A percentile compares a stretch with the other conserved stretches of the same genome.
Evolutionary conservation across 2,797 vertebrate genomes (phyloP).

Genomic region (Hybognathus amarus): DNA sequence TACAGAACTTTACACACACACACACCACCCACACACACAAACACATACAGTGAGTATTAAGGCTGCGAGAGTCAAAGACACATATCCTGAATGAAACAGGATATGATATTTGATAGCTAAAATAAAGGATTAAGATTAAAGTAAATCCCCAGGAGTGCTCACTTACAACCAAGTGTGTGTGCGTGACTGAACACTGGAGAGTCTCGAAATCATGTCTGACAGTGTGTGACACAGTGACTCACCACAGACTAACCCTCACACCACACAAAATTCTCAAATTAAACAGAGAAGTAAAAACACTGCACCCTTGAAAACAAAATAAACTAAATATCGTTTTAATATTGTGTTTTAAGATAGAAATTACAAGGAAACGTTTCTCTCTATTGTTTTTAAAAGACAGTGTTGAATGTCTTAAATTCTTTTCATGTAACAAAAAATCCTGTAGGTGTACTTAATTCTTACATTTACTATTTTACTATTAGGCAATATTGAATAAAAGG

Average conservation of each 20-base stretch:
- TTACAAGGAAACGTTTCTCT: background rate
- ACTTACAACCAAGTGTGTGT: constrained; percentile 37
- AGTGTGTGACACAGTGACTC: constrained; percentile 27
- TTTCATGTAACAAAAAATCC: background rate
- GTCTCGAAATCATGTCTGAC: constrained; percentile 32
- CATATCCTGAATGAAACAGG: background rate
- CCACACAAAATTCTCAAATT: background rate
- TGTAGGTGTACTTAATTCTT: background rate
- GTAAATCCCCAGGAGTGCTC: constrained; percentile 20
- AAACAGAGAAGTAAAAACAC: background rate
- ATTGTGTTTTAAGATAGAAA: background rate
- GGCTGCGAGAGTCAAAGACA: background rate
- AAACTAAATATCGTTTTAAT: background rate
- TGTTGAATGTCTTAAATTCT: background rate
- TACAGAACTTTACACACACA: background rate
- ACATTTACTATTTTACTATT: background rate
- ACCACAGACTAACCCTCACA: constrained; percentile 9
- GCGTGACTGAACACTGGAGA: constrained; percentile 27
- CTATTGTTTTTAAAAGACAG: background rate
- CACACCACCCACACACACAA: constrained; percentile 16
- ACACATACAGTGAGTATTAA: background rate
- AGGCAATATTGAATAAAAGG: background rate
- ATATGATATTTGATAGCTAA: constrained; percentile 12
- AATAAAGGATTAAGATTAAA: constrained; percentile 7
- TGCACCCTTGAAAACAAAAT: background rate